Conservation (phyloP, 2,888 invertebrate species). For the Gnatocerus cornutus region DNA sequence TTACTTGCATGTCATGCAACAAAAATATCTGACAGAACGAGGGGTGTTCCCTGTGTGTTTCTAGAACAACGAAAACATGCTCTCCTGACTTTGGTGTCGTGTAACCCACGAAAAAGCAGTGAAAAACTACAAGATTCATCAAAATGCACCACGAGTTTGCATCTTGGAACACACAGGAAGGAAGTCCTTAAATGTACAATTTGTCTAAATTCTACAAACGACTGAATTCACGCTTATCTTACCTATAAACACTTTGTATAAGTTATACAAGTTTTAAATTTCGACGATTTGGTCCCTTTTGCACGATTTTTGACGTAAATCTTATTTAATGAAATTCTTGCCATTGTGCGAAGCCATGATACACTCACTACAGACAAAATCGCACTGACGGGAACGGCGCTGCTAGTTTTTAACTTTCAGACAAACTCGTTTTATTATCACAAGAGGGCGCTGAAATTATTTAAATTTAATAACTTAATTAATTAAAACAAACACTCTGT, state of each 20-base stretch:
- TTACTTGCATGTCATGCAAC: constrained; percentile 39
- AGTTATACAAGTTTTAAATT: constrained; percentile 18
- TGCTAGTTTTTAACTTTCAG: constrained; percentile 41
- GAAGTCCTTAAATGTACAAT: constrained; percentile 42
- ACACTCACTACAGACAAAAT: constrained; percentile 60
- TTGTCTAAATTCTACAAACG: constrained; percentile 17
- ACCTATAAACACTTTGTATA: constrained; percentile 28
- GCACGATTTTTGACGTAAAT: constrained; percentile 28
- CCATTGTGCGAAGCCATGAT: constrained; percentile 68
- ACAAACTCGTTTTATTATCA: no score
- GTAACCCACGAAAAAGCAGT: background rate
- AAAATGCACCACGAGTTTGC: constrained; percentile 21
- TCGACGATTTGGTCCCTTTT: constrained; percentile 33
- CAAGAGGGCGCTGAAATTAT: constrained; percentile 17
- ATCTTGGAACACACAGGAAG: constrained; percentile 31
- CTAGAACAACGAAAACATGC: constrained; percentile 14
- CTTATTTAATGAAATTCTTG: constrained; percentile 60
- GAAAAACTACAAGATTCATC: background rate
- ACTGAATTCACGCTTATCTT: constrained; percentile 16
- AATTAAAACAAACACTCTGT: no score
- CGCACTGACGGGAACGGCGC: constrained; percentile 56
- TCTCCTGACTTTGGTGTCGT: background rate
- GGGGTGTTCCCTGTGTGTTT: constrained; percentile 35
- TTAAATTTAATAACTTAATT: background rate
- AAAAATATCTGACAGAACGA: constrained; percentile 35